These are phyloP conservation scores for Enteromius thamalakanensis DNA, from an alignment of 2,797 vertebrate genomes.

Conservation along the genomic window DNA sequence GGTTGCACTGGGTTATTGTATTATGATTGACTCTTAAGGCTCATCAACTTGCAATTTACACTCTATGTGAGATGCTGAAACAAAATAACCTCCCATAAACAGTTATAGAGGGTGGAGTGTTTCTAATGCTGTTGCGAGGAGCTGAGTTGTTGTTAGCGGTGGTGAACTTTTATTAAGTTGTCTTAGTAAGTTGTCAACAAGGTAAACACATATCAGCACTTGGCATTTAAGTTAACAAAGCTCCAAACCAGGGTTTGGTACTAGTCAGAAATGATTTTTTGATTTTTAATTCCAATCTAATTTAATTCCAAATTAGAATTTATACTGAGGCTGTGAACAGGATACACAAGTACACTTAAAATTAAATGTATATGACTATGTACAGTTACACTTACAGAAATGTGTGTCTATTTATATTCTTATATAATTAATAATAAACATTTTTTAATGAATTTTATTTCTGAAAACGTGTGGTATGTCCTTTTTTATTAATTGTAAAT, in stretches of 20 bases:
- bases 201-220: background rate
- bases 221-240: background rate
- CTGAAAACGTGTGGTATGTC: too few relatives aligned
- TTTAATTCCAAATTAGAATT: background rate
- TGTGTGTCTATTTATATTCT: background rate
- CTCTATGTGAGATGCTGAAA: background rate
- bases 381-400: background rate
- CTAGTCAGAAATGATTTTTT: background rate
- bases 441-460: too few relatives aligned
- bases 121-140: background rate
- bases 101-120: background rate
- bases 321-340: background rate
- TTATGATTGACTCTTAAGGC: constrained; percentile 15
- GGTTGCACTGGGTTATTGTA: background rate
- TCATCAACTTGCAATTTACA: background rate
- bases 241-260: background rate
- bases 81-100: background rate
- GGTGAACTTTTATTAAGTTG: constrained; percentile 3
- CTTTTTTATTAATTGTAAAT: too few relatives aligned
- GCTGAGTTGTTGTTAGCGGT: background rate
- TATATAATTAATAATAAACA: background rate
- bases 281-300: background rate
- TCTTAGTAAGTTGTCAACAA: background rate
- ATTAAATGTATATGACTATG: background rate
- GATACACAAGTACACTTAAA: too few relatives aligned